phyloP scores from a whole-genome alignment of 2,797 vertebrate species.

The Notolabrus celidotus region DNA sequence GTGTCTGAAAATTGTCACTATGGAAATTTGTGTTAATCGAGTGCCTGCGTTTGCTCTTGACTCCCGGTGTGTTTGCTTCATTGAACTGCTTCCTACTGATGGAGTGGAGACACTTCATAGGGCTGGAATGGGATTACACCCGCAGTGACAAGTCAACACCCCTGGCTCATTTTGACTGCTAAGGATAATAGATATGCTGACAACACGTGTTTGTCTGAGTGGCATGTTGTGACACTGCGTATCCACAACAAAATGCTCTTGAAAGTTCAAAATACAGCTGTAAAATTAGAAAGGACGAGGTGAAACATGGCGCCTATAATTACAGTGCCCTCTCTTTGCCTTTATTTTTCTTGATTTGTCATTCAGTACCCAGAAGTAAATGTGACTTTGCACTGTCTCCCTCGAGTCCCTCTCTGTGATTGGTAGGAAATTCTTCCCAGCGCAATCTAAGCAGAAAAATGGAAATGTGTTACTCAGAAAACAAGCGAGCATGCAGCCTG shows the following conservation, averaged over 20 bases:
- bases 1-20: conserved; percentile 46
- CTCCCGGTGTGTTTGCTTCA: conserved; percentile 35
- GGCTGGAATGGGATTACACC: conserved; percentile 31
- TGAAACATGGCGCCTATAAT: conserved; percentile 22
- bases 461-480: conserved; percentile 29
- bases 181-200: conserved; percentile 29
- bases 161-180: conserved; percentile 27
- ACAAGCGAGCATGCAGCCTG: conserved; percentile 13
- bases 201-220: conserved; percentile 17
- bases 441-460: conserved; percentile 21
- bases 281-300: conserved; percentile 36
- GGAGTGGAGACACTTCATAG: conserved; percentile 23
- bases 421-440: conserved; percentile 8
- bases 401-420: conserved; percentile 18
- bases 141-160: conserved; percentile 29
- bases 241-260: conserved; percentile 16
- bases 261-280: conserved; percentile 16
- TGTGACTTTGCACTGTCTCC: conserved; percentile 10
- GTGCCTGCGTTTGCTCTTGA: conserved; percentile 2
- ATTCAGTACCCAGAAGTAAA: conserved; percentile 1
- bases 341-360: not conserved
- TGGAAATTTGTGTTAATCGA: conserved; percentile 45
- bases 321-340: conserved; percentile 8
- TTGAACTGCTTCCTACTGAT: conserved; percentile 41
- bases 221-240: conserved; percentile 22